Evolutionary conservation across 92 coral and sea anemone species (phyloP).

Genomic region (Porites evermanni): DNA sequence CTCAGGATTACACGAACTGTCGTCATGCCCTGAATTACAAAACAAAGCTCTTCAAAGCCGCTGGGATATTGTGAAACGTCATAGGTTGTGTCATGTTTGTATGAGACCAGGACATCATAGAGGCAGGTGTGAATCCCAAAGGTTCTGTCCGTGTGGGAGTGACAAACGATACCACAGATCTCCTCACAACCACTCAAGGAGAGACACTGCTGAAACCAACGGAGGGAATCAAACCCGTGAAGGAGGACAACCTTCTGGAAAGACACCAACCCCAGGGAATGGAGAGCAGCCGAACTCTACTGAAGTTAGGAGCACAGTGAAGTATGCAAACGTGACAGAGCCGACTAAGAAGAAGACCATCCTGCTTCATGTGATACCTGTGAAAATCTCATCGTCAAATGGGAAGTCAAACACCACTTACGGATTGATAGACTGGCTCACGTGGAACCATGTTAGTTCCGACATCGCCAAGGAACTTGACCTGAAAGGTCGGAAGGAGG

Average conservation of each 20-base stretch:
- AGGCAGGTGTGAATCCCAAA: slow-evolving; percentile 40
- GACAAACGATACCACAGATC: slow-evolving; percentile 53
- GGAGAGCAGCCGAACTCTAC: not conserved
- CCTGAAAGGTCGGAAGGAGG: slow-evolving; percentile 36
- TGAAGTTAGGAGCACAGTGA: slow-evolving; percentile 1
- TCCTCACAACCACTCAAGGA: slow-evolving; percentile 32
- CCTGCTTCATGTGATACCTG: slow-evolving; percentile 64
- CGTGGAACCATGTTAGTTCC: slow-evolving; percentile 63
- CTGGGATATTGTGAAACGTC: slow-evolving; percentile 55
- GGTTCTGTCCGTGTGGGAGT: slow-evolving; percentile 41
- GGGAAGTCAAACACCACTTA: slow-evolving; percentile 48
- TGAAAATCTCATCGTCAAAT: slow-evolving; percentile 24
- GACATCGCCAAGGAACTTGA: slow-evolving; percentile 45
- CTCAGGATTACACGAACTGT: slow-evolving; percentile 33
- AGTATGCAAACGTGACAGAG: slow-evolving; percentile 43
- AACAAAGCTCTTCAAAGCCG: slow-evolving; percentile 18
- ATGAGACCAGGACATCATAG: slow-evolving; percentile 43
- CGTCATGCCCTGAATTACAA: slow-evolving; percentile 26
- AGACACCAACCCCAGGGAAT: not conserved
- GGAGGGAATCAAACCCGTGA: not conserved
- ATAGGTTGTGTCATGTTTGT: slow-evolving; percentile 58
- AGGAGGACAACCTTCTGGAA: not conserved
- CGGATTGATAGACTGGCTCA: slow-evolving; percentile 53
- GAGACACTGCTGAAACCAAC: not conserved
- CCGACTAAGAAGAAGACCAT: slow-evolving; percentile 20